Evolutionary conservation across 2,888 invertebrate species (phyloP), one percentile per base, ranked within the genome.

Genomic region (Sthenelais limicola): DNA sequence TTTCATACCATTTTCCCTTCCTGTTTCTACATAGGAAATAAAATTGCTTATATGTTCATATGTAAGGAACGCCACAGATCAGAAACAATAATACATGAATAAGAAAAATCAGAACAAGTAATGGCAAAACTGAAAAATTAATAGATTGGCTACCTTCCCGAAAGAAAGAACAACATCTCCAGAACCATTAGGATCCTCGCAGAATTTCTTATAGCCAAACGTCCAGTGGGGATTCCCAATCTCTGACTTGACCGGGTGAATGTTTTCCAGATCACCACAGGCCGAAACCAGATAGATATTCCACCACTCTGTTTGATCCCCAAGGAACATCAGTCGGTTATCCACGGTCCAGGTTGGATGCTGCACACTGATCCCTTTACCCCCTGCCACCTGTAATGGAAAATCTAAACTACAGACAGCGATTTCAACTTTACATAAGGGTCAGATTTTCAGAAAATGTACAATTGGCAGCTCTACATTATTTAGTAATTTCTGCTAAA

Each of bases 221-320:
- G 73, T 69, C 87, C 87, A 87, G 54, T 84, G 83, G 28, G 87
- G 86, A 3, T 79, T 76, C 1, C 85, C 87, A 54, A 85, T 79
- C 72, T 87, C 87, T 28, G 70, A 51, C 12, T 76, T 72, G 30
- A 69, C 74, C 5, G 81, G 81, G 15, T 77, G 71, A 51, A 84
- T 68, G 72, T 84, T 84, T 5, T 79, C 78, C 24, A 80, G 76
- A 2, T 38, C 2, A 51, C 83, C 84, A 58, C 76, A 68, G 9
- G 68, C 15, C 4, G 82, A 81, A 70, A 85, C 80, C 72, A 78
- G 78, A 77, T 88, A 88, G 62, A 88, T 77, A 74, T 89, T 88
- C 88, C 88, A 88, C 86, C 86, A 87, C 71, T 86, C 83, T 24
- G 83, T 83, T 51, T 81, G 78, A 78, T 89, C 89, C 68, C 85